Percentiles rank a stretch among this genome's conserved stretches.
phyloP scores from a whole-genome alignment of 1,140 invertebrate species.

The Oreohelix idahoensis region DNA sequence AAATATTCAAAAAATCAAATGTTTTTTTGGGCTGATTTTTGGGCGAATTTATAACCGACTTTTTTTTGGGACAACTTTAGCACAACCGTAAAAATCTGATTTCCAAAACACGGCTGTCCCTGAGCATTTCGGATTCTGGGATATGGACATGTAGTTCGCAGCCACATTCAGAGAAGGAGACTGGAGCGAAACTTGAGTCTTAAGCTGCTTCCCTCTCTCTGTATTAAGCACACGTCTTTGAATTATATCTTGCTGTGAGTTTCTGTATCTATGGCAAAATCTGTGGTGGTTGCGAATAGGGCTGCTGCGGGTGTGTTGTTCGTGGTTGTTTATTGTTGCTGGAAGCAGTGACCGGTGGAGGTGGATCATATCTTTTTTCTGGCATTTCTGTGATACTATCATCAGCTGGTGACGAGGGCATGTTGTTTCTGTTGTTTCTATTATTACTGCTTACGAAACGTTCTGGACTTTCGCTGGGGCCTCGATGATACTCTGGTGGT shows the following conservation, averaged over 20 bases:
- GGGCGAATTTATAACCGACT: too few species aligned
- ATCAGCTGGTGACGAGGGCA: slow-evolving; percentile 65
- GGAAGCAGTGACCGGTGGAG: slow-evolving; percentile 82
- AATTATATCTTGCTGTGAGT: neutral
- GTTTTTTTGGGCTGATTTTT: too few species aligned
- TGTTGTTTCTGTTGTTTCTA: slow-evolving; percentile 57
- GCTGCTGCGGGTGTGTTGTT: slow-evolving; percentile 57
- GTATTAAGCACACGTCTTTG: too few species aligned
- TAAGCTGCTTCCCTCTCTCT: too few species aligned
- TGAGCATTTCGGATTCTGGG: too few species aligned
- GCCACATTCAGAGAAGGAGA: too few species aligned
- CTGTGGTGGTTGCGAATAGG: slow-evolving; percentile 62
- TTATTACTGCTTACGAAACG: slow-evolving; percentile 70
- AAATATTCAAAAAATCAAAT: too few species aligned
- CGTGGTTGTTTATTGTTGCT: slow-evolving; percentile 72
- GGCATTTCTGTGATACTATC: slow-evolving; percentile 62
- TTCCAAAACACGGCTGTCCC: too few species aligned
- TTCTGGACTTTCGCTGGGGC: slow-evolving; percentile 63
- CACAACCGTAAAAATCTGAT: too few species aligned
- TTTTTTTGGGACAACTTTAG: too few species aligned
- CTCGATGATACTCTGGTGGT: slow-evolving; percentile 82
- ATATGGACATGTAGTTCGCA: too few species aligned
- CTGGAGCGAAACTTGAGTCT: too few species aligned
- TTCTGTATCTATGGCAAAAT: slow-evolving; percentile 61
- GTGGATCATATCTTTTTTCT: slow-evolving; percentile 81